Evolutionary conservation across 2,888 invertebrate species (phyloP).

Genomic region (Perdita meconis): DNA sequence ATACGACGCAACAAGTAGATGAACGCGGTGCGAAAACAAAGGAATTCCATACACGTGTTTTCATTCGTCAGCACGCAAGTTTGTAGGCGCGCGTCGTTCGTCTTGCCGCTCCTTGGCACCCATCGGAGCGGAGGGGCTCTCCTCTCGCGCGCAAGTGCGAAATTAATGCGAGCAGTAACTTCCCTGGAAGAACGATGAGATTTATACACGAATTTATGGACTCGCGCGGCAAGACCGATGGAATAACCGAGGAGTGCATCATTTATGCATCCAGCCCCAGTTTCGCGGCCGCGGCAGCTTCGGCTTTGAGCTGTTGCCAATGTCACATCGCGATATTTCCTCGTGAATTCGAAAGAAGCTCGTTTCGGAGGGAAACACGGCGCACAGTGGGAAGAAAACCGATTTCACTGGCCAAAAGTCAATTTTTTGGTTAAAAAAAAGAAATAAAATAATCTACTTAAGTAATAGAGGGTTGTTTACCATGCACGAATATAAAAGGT

Average conservation of each 20-base stretch:
- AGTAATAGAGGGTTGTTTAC: no score
- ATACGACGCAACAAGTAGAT: slow-evolving; percentile 19
- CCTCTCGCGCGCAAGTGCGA: slow-evolving; percentile 61
- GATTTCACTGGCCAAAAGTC: no score
- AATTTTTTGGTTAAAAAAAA: no score
- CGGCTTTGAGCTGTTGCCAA: slow-evolving; percentile 52
- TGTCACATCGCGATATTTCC: slow-evolving; percentile 4
- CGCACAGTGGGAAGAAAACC: no score
- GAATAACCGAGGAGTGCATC: slow-evolving; percentile 62
- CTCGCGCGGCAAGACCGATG: slow-evolving; percentile 62
- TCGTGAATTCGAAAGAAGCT: neutral
- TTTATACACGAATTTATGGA: slow-evolving; percentile 68
- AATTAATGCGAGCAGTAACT: slow-evolving; percentile 72
- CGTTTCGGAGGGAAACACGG: neutral
- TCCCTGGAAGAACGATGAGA: slow-evolving; percentile 64
- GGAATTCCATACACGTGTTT: slow-evolving; percentile 33
- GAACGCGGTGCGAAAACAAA: slow-evolving; percentile 24
- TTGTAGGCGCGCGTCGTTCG: slow-evolving; percentile 52
- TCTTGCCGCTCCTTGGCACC: slow-evolving; percentile 56
- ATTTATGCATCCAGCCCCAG: slow-evolving; percentile 61
- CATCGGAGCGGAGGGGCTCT: slow-evolving; percentile 44
- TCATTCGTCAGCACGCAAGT: slow-evolving; percentile 12
- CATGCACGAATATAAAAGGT: no score
- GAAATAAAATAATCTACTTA: no score
- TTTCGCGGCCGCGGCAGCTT: slow-evolving; percentile 31